A percentile compares a stretch with the other conserved stretches of the same genome.
Conservation (phyloP, 2,888 invertebrate species). For the Portevinia maculata region DNA sequence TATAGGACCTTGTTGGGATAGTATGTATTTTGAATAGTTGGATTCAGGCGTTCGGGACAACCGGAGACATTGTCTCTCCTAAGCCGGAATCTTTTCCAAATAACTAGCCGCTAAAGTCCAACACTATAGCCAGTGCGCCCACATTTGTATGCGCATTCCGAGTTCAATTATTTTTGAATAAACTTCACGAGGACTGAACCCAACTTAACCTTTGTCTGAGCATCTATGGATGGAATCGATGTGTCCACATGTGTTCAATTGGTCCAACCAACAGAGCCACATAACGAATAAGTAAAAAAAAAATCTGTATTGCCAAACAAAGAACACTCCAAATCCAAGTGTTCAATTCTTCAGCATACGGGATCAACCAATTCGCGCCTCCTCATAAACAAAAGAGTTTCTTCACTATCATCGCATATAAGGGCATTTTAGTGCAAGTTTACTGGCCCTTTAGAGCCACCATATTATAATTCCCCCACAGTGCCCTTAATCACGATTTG, state of each 20-base stretch:
- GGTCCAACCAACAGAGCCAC: slow-evolving; percentile 8
- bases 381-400: slow-evolving; percentile 39
- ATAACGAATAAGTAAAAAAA: background rate
- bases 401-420: slow-evolving; percentile 18
- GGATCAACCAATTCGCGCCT: slow-evolving; percentile 30
- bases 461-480: slow-evolving; percentile 59
- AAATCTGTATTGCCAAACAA: slow-evolving; percentile 26
- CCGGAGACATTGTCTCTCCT: too few species aligned
- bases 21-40: too few species aligned
- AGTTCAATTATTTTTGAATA: background rate
- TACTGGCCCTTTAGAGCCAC: slow-evolving; percentile 46
- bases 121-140: too few species aligned
- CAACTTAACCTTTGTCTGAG: slow-evolving; percentile 8
- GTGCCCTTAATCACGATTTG: slow-evolving; percentile 61
- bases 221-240: background rate
- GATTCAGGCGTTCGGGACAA: too few species aligned
- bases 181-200: background rate
- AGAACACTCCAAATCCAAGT: slow-evolving; percentile 50
- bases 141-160: too few species aligned
- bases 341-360: slow-evolving; percentile 37
- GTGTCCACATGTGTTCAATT: slow-evolving; percentile 1
- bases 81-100: too few species aligned
- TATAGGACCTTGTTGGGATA: too few species aligned
- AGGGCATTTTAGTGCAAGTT: slow-evolving; percentile 35
- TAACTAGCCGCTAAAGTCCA: too few species aligned